These are phyloP conservation scores for Stratiolaelaps scimitus DNA, from an alignment of 1,140 invertebrate species.

Conservation along the genomic window DNA sequence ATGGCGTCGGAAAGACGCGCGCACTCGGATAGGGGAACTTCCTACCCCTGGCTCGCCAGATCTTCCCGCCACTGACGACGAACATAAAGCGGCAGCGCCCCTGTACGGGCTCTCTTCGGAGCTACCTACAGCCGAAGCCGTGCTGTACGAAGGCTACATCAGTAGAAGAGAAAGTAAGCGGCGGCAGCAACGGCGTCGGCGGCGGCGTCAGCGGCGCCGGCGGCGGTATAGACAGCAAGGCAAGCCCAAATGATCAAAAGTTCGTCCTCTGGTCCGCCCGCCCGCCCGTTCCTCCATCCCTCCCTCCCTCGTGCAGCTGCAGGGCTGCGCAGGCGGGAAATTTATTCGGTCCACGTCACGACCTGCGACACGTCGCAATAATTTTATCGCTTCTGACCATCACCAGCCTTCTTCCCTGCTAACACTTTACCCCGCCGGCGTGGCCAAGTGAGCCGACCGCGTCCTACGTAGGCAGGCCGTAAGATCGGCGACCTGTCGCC, in stretches of 20 bases:
- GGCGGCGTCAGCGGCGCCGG: background rate
- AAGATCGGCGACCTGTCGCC: too few relatives aligned
- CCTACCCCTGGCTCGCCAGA: too few relatives aligned
- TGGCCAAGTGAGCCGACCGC: too few relatives aligned
- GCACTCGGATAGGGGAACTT: too few relatives aligned
- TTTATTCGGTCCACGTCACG: slow-evolving; percentile 28
- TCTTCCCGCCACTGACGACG: too few relatives aligned
- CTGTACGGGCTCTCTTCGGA: background rate
- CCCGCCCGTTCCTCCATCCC: too few relatives aligned
- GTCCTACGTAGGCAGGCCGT: too few relatives aligned
- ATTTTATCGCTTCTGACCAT: slow-evolving; percentile 23
- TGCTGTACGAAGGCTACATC: background rate
- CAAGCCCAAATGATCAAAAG: slow-evolving; percentile 26
- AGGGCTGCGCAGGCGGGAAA: background rate
- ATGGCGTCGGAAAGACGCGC: too few relatives aligned
- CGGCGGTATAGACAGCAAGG: background rate
- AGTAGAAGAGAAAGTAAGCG: background rate
- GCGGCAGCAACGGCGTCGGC: background rate
- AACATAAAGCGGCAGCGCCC: background rate
- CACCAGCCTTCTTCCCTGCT: too few relatives aligned
- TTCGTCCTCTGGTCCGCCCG: background rate
- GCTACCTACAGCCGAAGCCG: background rate
- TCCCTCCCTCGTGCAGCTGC: too few relatives aligned
- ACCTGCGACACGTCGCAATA: slow-evolving; percentile 27
- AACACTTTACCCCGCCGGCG: too few relatives aligned